Base-by-base conservation (phyloP, 2,797 vertebrate genomes). In the Adrianichthys oophorus region DNA sequence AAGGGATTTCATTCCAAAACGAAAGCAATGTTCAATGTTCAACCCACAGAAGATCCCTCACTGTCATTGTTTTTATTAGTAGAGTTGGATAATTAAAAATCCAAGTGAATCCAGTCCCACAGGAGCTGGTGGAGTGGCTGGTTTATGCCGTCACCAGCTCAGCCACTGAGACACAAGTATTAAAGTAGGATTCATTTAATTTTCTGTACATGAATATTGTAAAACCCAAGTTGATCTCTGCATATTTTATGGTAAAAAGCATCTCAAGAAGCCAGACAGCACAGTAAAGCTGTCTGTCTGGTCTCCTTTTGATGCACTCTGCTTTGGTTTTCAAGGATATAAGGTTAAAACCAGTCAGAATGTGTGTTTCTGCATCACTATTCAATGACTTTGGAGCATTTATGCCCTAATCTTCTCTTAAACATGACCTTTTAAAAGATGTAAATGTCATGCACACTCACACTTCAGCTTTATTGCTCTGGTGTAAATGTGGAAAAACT, bases 31-130 rank as follows among this genome's bases (percentile, higher is more conserved):
- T 80, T 71, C 75, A 83, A 68, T 66, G 77, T 80, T 71, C 52
- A 75, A 79, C 41, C 84, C 87, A 86, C 85, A 68, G 54, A 72
- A 79, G 85, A 89, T 87, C 78, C 69, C 67, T 81, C 77, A 76
- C 68, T 83, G 76, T 85, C 80, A 67, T 87, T 82, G 83, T 87
- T 88, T 74, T 90, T 90, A 88, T 90, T 88, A 88, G 70, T 84
- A 83, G 65, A 80, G 71, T 68, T 17, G 53, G 78, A 85, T 87
- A 82, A 89, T 89, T 89, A 87, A 86, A 88, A 85, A 79, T 77
- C 62, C 43, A 74, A 63, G 80, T 78, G 72, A 82, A 74, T 67
- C 66, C 60, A n/a, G 56, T 80, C 81, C 82, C 72, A 0, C n/a
- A 52, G 68, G 78, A 67, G 37, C 1, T 44, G 41, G 43, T 3